A percentile compares a stretch with the other conserved stretches of the same genome.
These are phyloP conservation scores for Sanderia malayensis DNA, from an alignment of 30 jellyfish, hydroid and myxozoan species.

Conservation along the genomic window DNA sequence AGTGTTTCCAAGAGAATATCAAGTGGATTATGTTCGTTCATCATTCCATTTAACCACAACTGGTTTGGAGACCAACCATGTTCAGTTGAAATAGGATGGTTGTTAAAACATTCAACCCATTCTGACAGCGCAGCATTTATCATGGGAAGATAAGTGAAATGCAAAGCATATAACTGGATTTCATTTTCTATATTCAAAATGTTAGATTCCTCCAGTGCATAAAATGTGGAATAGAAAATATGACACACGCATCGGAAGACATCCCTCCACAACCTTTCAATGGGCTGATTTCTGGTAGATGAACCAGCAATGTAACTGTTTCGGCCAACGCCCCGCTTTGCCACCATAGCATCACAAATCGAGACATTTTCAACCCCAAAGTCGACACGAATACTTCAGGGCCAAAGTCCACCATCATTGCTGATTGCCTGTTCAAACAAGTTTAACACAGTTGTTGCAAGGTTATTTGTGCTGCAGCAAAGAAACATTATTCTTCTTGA, in stretches of 20 bases:
- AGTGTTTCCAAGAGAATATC: too few species aligned
- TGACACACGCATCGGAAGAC: conserved; percentile 21
- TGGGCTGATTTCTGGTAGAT: conserved; percentile 11
- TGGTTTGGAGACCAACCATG: conserved; percentile 20
- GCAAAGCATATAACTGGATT: background rate
- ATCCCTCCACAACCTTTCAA: conserved; percentile 28
- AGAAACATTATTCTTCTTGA: conserved; percentile 42
- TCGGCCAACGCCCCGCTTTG: conserved; percentile 33
- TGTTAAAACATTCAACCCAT: conserved; percentile 1
- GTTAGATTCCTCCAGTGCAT: conserved; percentile 3
- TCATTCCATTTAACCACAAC: conserved; percentile 15
- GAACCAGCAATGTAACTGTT: conserved; percentile 42
- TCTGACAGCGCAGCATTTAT: background rate
- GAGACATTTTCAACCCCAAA: conserved; percentile 44
- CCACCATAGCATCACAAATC: conserved; percentile 42
- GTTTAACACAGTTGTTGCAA: conserved; percentile 15
- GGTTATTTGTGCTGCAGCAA: conserved; percentile 18
- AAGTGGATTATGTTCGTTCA: background rate
- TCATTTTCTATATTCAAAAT: background rate
- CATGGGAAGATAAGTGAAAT: background rate
- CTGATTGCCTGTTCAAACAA: background rate
- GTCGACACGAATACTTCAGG: conserved; percentile 38
- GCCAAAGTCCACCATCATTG: conserved; percentile 37
- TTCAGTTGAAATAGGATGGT: conserved; percentile 25
- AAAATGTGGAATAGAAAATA: background rate